phyloP scores from a whole-genome alignment of 2,113 vertebrate species.

The Odocoileus hemionus region DNA sequence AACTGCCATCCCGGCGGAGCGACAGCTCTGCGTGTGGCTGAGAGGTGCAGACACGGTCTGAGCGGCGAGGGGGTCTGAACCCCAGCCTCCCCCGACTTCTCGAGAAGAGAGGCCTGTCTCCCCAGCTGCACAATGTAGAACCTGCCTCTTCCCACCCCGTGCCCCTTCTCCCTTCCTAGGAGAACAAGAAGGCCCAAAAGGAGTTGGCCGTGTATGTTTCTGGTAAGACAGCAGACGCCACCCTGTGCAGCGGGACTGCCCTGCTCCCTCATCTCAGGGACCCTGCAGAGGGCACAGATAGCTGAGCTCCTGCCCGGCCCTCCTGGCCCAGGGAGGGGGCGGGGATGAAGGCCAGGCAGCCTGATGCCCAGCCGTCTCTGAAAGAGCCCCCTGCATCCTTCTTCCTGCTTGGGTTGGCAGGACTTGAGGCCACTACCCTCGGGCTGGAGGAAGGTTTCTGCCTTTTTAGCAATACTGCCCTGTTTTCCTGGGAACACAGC shows the following conservation, averaged over 20 bases:
- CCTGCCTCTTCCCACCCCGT: fast-evolving
- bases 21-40: neutral
- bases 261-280: fast-evolving
- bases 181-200: neutral
- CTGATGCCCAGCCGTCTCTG: fast-evolving
- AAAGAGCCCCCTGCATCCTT: neutral
- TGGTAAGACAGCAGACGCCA: neutral
- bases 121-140: fast-evolving
- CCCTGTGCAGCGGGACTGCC: no score
- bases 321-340: neutral
- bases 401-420: neutral
- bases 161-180: neutral
- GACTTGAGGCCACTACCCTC: fast-evolving
- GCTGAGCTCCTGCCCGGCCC: neutral
- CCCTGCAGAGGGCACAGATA: neutral
- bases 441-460: neutral
- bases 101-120: neutral
- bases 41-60: neutral
- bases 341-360: neutral
- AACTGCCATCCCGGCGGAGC: fast-evolving
- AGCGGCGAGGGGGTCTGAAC: fast-evolving
- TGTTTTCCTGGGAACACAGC: fast-evolving
- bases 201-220: fast-evolving
- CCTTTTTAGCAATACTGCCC: neutral
- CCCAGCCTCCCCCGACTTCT: neutral